A percentile compares a stretch with the other conserved stretches of the same genome.
These are phyloP conservation scores for Pygoscelis antarcticus DNA, from an alignment of 2,113 vertebrate species.

Conservation along the genomic window DNA sequence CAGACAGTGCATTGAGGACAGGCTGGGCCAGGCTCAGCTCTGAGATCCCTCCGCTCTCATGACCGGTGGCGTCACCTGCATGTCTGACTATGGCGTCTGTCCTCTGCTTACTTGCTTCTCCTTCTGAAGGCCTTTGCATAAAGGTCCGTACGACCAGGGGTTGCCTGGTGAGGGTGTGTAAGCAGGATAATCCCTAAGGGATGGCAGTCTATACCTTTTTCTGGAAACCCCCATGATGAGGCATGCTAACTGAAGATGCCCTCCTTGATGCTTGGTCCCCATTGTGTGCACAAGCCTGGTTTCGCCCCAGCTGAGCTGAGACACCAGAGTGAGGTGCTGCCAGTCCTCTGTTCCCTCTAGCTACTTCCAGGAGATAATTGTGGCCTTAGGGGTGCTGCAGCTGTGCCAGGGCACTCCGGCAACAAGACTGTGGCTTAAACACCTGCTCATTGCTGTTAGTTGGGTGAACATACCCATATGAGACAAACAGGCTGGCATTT, in stretches of 20 bases:
- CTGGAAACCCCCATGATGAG: neutral
- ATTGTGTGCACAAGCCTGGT: neutral
- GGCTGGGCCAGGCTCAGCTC: neutral
- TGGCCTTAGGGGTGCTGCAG: neutral
- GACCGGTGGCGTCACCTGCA: neutral
- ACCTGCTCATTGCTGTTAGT: neutral
- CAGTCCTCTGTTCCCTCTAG: neutral
- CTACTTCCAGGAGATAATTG: neutral
- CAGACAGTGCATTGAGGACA: neutral
- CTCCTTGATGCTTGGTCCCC: neutral
- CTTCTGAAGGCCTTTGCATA: neutral
- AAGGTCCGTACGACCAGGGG: neutral
- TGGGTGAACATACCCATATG: neutral
- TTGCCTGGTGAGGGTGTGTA: neutral
- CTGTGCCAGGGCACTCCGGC: accelerated
- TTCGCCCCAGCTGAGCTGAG: neutral
- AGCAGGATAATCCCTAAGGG: neutral
- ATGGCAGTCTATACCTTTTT: neutral
- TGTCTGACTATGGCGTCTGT: neutral
- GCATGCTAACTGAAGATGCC: neutral
- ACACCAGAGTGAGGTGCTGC: neutral
- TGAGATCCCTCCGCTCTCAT: neutral
- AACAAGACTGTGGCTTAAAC: neutral
- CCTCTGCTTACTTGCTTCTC: neutral
- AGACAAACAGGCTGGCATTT: neutral